Evolutionary conservation across 2,888 invertebrate species (phyloP).

Genomic region (Carcina quercana): DNA sequence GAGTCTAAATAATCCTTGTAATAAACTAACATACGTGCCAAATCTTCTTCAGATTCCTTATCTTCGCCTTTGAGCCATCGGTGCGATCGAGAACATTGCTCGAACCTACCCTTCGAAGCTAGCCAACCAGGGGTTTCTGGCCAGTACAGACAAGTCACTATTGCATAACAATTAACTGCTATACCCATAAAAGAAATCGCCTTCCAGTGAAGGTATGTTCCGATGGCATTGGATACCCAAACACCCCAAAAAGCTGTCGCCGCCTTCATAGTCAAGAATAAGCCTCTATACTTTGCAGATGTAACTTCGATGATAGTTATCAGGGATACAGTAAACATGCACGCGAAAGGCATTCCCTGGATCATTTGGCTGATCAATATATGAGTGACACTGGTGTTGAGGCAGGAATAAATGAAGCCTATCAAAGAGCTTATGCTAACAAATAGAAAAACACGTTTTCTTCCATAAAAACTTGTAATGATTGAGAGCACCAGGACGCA

Average conservation of each 20-base stretch:
- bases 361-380: constrained; percentile 17
- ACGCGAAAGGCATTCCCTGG: constrained; percentile 9
- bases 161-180: constrained; percentile 12
- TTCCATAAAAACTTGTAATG: constrained; percentile 13
- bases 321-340: constrained; percentile 9
- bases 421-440: constrained; percentile 4
- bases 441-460: constrained; percentile 13
- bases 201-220: constrained; percentile 18
- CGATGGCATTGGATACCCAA: constrained; percentile 18
- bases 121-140: background rate
- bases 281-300: constrained; percentile 19
- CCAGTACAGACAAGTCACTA: background rate
- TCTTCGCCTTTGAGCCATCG: background rate
- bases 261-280: constrained; percentile 16
- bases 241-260: constrained; percentile 17
- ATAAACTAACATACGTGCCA: background rate
- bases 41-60: background rate
- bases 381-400: constrained; percentile 10
- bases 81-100: background rate
- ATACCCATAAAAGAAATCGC: constrained; percentile 11
- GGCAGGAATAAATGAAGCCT: constrained; percentile 15
- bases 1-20: background rate
- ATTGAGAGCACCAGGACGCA: constrained; percentile 15
- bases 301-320: constrained; percentile 17
- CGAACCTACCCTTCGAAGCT: background rate